These are phyloP conservation scores for Hippocampus comes DNA, from an alignment of 2,113 vertebrate species.

Conservation along the genomic window DNA sequence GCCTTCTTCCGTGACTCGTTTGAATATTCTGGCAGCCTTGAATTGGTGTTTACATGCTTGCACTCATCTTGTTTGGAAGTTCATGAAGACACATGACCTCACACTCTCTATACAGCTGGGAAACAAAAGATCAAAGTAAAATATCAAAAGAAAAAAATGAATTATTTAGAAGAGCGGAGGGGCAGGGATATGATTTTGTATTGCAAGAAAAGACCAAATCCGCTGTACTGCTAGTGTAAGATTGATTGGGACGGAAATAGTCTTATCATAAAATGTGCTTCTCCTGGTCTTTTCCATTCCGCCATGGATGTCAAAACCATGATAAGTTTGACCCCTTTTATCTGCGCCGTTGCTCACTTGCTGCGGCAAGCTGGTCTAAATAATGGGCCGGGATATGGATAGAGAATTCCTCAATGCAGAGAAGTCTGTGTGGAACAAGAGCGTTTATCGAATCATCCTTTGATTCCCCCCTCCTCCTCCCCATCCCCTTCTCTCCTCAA, in stretches of 20 bases:
- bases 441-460: conserved; percentile 50
- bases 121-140: neutral
- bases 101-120: neutral
- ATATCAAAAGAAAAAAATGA: neutral
- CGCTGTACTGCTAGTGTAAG: conserved; percentile 2
- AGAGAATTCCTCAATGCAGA: conserved; percentile 28
- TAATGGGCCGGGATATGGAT: conserved; percentile 30
- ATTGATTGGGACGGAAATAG: conserved; percentile 15
- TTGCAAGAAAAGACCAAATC: neutral
- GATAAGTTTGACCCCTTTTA: conserved; percentile 17
- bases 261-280: conserved; percentile 30
- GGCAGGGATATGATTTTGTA: neutral
- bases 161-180: neutral
- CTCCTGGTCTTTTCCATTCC: conserved; percentile 14
- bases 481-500: conserved; percentile 10
- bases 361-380: conserved; percentile 25
- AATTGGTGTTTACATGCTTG: neutral
- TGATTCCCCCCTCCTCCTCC: conserved; percentile 18
- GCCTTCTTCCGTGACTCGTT: neutral
- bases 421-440: conserved; percentile 39
- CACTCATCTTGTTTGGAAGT: neutral
- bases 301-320: conserved; percentile 18
- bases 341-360: conserved; percentile 39
- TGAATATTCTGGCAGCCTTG: neutral
- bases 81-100: neutral